Conservation (phyloP, 2,113 vertebrate genomes). For the Lampris incognitus region DNA sequence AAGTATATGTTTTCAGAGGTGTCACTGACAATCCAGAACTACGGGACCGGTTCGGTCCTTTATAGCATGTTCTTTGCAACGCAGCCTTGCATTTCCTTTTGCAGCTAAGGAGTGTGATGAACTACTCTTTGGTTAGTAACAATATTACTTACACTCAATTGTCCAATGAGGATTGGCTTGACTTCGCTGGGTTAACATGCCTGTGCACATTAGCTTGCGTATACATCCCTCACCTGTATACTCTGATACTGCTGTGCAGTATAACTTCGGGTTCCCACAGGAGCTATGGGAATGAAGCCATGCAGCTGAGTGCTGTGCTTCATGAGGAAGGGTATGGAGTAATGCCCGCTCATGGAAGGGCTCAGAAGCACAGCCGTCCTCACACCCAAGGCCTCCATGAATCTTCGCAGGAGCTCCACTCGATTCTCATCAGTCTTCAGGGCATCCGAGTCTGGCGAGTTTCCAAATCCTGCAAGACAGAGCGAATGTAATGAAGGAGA, state of each 20-base stretch:
- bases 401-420: slow-evolving; percentile 83
- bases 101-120: no score
- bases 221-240: slow-evolving; percentile 84
- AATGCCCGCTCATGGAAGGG: slow-evolving; percentile 95
- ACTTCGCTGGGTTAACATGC: no score
- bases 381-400: slow-evolving; percentile 85
- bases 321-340: slow-evolving; percentile 92
- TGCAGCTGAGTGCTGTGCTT: slow-evolving; percentile 79
- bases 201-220: not conserved
- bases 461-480: slow-evolving; percentile 86
- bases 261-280: slow-evolving; percentile 88
- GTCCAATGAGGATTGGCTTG: no score
- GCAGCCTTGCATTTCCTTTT: no score
- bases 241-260: slow-evolving; percentile 85
- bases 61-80: no score
- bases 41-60: no score
- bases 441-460: slow-evolving; percentile 81
- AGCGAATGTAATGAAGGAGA: slow-evolving; percentile 15
- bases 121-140: no score
- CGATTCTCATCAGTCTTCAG: slow-evolving; percentile 84
- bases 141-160: no score
- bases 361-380: slow-evolving; percentile 87
- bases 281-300: slow-evolving; percentile 91
- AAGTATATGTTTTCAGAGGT: not conserved
- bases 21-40: not conserved